phyloP scores from a whole-genome alignment of 1,140 invertebrate species.

The Drosophila subpulchrella region DNA sequence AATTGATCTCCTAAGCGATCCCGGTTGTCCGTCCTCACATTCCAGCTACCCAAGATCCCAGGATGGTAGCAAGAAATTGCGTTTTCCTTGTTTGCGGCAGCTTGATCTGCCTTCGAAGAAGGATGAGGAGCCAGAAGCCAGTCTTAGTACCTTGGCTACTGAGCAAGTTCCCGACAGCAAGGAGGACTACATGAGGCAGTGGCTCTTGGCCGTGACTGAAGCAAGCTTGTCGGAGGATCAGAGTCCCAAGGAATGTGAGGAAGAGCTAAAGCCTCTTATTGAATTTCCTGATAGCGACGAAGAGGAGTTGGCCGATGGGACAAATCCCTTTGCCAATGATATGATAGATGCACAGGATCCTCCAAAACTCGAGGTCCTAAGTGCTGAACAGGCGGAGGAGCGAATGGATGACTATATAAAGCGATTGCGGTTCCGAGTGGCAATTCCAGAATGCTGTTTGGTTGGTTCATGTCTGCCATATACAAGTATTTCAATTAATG shows the following conservation, averaged over 20 bases:
- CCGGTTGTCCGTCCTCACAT: too few species aligned
- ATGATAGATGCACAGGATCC: neutral
- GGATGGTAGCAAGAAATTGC: too few species aligned
- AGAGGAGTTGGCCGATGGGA: neutral
- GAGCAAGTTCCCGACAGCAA: neutral
- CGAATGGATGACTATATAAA: slow-evolving; percentile 12
- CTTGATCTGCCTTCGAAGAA: too few species aligned
- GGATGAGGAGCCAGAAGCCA: too few species aligned
- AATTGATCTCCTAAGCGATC: too few species aligned
- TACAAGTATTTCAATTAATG: neutral
- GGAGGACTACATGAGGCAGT: neutral
- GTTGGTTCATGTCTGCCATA: neutral
- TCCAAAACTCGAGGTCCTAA: too few species aligned
- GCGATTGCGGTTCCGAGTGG: neutral
- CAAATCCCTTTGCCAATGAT: neutral
- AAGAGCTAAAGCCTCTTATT: too few species aligned
- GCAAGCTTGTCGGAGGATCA: neutral
- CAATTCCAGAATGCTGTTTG: slow-evolving; percentile 19
- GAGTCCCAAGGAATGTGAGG: neutral
- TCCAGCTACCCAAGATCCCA: too few species aligned
- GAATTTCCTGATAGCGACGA: neutral
- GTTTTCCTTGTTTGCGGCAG: too few species aligned
- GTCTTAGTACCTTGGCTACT: neutral
- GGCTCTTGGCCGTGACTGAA: neutral
- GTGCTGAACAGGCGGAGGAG: neutral